Percentiles rank a stretch among this genome's conserved stretches.
Evolutionary conservation across 2,888 invertebrate genomes (phyloP).

Genomic region (Altica lythri): DNA sequence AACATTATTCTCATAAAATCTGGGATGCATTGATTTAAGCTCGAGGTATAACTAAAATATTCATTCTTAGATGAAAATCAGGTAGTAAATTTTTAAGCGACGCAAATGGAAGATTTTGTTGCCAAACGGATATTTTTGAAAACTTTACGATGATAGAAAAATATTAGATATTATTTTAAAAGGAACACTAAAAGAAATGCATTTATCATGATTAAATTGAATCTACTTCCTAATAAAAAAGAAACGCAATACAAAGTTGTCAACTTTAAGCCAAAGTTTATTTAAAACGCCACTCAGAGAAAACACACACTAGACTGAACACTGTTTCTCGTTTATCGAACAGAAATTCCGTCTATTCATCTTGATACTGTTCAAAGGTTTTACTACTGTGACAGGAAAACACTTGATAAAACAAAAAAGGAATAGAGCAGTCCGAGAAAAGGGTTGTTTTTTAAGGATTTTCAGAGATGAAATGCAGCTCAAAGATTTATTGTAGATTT

Average conservation of each 20-base stretch:
- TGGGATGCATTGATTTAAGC: too few species aligned
- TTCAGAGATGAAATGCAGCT: conserved; percentile 12
- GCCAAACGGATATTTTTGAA: too few species aligned
- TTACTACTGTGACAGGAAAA: conserved; percentile 32
- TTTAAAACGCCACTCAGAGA: conserved; percentile 28
- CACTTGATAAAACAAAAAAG: conserved; percentile 29
- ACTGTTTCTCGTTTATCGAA: conserved; percentile 29
- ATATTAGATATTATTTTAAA: too few species aligned
- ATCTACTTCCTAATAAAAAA: too few species aligned
- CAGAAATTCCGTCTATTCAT: conserved; percentile 34
- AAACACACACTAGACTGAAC: conserved; percentile 25
- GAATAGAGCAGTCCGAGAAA: conserved; percentile 23
- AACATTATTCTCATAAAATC: too few species aligned
- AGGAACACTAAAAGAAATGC: too few species aligned
- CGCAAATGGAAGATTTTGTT: too few species aligned
- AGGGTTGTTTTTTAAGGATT: conserved; percentile 26
- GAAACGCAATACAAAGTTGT: not conserved
- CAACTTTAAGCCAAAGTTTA: conserved; percentile 27
- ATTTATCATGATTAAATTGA: too few species aligned
- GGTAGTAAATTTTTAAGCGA: too few species aligned
- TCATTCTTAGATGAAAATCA: too few species aligned
- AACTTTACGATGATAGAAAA: too few species aligned
- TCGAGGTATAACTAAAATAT: too few species aligned
- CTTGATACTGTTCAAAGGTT: conserved; percentile 35
- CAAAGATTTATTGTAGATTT: conserved; percentile 13